Percentiles rank a stretch among this genome's conserved stretches.
Evolutionary conservation across 2,888 invertebrate species (phyloP).

Genomic region (Colletes collaris): DNA sequence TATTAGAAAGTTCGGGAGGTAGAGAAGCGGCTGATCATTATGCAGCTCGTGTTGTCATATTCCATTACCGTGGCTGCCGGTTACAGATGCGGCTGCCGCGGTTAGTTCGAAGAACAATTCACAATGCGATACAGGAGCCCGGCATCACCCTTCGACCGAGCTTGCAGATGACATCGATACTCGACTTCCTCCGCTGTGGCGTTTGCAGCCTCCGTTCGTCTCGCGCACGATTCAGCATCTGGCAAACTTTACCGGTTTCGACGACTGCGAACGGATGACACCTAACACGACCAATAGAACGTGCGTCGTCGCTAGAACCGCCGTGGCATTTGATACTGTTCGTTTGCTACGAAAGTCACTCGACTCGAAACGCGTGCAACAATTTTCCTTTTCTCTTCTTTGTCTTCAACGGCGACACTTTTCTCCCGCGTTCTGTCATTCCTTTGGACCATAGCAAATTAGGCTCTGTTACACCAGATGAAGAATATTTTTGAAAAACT

Average conservation of each 20-base stretch:
- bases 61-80: slow-evolving; percentile 80
- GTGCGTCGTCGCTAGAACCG: background rate
- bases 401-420: no score
- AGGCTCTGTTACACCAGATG: no score
- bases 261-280: slow-evolving; percentile 24
- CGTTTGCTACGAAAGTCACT: background rate
- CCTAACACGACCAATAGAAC: slow-evolving; percentile 27
- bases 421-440: no score
- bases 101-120: slow-evolving; percentile 78
- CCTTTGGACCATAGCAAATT: no score
- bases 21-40: slow-evolving; percentile 77
- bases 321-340: background rate
- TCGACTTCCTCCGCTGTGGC: slow-evolving; percentile 60
- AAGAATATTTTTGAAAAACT: no score
- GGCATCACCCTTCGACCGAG: slow-evolving; percentile 71
- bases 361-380: no score
- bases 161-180: slow-evolving; percentile 80
- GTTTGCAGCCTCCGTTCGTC: slow-evolving; percentile 39
- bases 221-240: slow-evolving; percentile 52
- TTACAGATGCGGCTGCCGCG: slow-evolving; percentile 75
- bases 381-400: no score
- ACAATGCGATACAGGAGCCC: slow-evolving; percentile 70
- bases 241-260: slow-evolving; percentile 51
- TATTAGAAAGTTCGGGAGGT: slow-evolving; percentile 74
- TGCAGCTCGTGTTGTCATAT: slow-evolving; percentile 79